Base-by-base conservation (phyloP, 2,113 vertebrate genomes). In the Haliaeetus leucogaster region DNA sequence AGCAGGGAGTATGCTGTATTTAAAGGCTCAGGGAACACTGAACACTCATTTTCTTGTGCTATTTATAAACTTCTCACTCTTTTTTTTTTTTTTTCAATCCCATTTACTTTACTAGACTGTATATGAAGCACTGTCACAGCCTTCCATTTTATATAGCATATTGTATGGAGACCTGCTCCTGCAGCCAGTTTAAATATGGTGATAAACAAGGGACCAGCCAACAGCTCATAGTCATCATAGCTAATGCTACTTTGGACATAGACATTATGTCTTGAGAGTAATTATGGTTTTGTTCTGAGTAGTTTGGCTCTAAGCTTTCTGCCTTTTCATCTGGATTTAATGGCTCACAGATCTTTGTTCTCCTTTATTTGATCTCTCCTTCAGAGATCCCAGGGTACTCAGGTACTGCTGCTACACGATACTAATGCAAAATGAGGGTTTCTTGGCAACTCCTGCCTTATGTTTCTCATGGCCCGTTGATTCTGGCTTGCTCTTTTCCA, bases 361-460 rank as follows among this genome's bases (percentile, higher is more conserved):
- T 52, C 20, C 13, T n/a, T 61, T 65, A 58, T 70, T 65, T 73
- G 13, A 27, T 62, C 7, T 73, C 10, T 78, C 34, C 18, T 86
- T 93, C 52, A 89, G 70, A 87, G 32, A 67, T 25, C 9, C 7
- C 30, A 40, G 21, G 19, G 18, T 62, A 58, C 6, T 40, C 27
- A 71, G 12, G 19, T 78, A 32, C 6, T 45, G 6, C 21, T 66
- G 27, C 14, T 50, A 32, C 10, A 7, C 10, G 43, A 22, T 0
- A 1, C 6, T 70, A 48, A 65, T 7, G 3, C 0, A 0, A 86
- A 76, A 36, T 9, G 13, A 50, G n/a, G 12, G 23, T 3, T 74
- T 83, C 25, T 62, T 74, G 50, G 38, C 68, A 87, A 42, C 0
- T 58, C 50, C 34, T n/a, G 2, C n/a, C 10, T 73, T 40, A 13